Percentiles rank a stretch among this genome's conserved stretches.
These are phyloP conservation scores for Eutrigla gurnardus DNA, from an alignment of 2,797 vertebrate species.

Conservation along the genomic window DNA sequence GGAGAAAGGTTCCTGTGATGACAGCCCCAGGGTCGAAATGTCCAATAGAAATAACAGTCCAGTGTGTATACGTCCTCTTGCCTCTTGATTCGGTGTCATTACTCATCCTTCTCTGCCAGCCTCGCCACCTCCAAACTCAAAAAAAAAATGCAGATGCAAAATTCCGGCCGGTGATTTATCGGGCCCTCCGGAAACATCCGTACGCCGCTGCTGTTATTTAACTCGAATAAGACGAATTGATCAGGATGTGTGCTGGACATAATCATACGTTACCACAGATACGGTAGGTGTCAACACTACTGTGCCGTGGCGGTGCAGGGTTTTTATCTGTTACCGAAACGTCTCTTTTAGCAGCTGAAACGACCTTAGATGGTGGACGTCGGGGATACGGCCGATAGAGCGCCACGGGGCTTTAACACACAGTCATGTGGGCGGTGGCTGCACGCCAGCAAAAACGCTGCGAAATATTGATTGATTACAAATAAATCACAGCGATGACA, in stretches of 20 bases:
- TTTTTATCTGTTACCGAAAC: constrained; percentile 14
- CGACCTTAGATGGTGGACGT: constrained; percentile 10
- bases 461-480: constrained; percentile 50
- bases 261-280: constrained; percentile 38
- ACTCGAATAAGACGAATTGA: constrained; percentile 53
- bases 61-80: constrained; percentile 63
- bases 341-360: constrained; percentile 16
- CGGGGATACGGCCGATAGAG: background rate
- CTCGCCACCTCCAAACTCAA: constrained; percentile 55
- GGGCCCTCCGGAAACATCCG: constrained; percentile 42
- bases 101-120: constrained; percentile 71
- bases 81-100: constrained; percentile 64
- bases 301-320: constrained; percentile 6
- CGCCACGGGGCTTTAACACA: background rate
- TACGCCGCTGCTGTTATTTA: constrained; percentile 44
- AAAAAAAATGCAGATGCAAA: constrained; percentile 69
- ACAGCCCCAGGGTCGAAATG: constrained; percentile 64
- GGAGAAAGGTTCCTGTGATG: constrained; percentile 48
- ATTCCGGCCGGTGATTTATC: constrained; percentile 65
- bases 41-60: constrained; percentile 74
- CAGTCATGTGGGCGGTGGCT: constrained; percentile 29
- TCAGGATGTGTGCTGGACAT: constrained; percentile 31
- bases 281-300: constrained; percentile 30
- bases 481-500: constrained; percentile 44
- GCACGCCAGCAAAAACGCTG: constrained; percentile 23